Base-by-base conservation (phyloP, 2,113 vertebrate genomes). In the Xiphophorus hellerii region DNA sequence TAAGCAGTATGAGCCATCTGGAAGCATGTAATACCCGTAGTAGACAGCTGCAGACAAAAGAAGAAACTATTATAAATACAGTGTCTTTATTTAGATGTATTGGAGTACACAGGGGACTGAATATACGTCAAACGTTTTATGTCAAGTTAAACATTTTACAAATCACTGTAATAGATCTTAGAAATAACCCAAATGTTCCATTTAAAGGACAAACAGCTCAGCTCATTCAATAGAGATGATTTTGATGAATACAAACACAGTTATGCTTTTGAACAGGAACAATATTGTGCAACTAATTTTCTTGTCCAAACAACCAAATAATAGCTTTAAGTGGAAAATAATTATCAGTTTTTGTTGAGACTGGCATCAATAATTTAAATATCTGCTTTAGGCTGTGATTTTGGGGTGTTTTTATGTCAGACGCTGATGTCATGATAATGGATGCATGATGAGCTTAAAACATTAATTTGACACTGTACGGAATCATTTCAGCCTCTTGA, bases 11-110 rank as follows among this genome's bases (percentile, higher is more conserved):
- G 96, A 95, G 5, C 98, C 98, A 6, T 99, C 98, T 0, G 98
- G 98, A 17, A 99, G 92, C 97, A 98, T 95, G 90, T 99, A 99
- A 92, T 99, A 99, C 82, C 98, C 97, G 48, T 99, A 99, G 91
- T 97, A 98, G 94, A 98, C 92, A 71, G 97, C 95, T 97, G 84
- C 8, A 54, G 77, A 89, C 29, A 69, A 74, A 91, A 28, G 37
- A 39, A 6, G 12, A 64, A 66, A 69, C 33, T 13, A 69, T 66
- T 35, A 68, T 3, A 60, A 54, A 4, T 42, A 64, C 20, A n/a
- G 54, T 5, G 51, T 58, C 8, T 25, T 58, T 10, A 58, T n/a
- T 58, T 58, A n/a, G 2, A 25, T 7, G 51, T 10, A n/a, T 7
- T 58, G 5, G 20, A 58, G 51, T 58, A 58, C n/a, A 58, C 2